Evolutionary conservation across 2,888 invertebrate species (phyloP).

Genomic region (Parelbella ahira): DNA sequence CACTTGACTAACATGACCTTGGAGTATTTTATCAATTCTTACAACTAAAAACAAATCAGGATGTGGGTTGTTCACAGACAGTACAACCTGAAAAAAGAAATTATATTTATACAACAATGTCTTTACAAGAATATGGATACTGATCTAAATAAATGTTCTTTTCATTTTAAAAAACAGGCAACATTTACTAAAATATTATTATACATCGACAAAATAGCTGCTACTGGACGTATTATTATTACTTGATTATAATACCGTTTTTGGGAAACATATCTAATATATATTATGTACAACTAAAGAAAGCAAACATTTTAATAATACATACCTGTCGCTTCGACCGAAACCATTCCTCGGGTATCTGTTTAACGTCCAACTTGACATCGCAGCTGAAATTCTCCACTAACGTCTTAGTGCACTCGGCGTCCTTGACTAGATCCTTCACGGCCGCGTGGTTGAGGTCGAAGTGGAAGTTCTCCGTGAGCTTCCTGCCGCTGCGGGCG

Average conservation of each 20-base stretch:
- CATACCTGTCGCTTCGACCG: slow-evolving; percentile 82
- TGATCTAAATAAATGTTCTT: no score
- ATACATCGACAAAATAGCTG: no score
- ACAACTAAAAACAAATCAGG: slow-evolving; percentile 96
- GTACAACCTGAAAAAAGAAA: slow-evolving; percentile 90
- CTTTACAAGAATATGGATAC: no score
- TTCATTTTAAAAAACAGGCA: no score
- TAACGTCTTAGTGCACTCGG: slow-evolving; percentile 71
- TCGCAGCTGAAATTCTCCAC: slow-evolving; percentile 76
- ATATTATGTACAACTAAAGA: no score
- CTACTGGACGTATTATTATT: no score
- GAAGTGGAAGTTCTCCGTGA: slow-evolving; percentile 96
- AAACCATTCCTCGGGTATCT: slow-evolving; percentile 88
- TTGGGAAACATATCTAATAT: no score
- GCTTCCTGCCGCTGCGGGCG: slow-evolving; percentile 90
- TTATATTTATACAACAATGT: no score
- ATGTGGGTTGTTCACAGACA: slow-evolving; percentile 93
- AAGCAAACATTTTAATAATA: no score
- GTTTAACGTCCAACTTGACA: slow-evolving; percentile 83
- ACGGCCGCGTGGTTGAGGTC: slow-evolving; percentile 89
- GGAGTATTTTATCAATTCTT: slow-evolving; percentile 95
- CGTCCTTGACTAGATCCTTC: slow-evolving; percentile 75
- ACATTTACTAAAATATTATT: no score
- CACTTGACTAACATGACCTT: slow-evolving; percentile 91
- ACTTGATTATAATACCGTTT: no score